Conservation (phyloP, 2,113 vertebrate genomes). For the Anhinga anhinga region DNA sequence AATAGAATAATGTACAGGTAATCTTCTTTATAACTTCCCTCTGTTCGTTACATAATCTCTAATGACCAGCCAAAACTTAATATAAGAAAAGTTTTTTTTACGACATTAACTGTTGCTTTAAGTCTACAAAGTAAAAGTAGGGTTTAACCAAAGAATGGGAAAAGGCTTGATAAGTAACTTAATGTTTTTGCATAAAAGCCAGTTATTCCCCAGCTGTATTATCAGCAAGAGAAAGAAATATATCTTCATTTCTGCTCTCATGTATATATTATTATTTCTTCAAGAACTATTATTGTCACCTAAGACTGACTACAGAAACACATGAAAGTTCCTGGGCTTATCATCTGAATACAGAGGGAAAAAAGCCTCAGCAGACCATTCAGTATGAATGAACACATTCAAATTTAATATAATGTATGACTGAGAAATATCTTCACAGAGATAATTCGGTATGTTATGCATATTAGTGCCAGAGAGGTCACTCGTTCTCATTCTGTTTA, state of each 20-base stretch:
- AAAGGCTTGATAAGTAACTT: background rate
- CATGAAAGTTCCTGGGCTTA: background rate
- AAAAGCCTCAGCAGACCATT: background rate
- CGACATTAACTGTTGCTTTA: background rate
- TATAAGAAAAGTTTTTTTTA: background rate
- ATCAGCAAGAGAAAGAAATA: background rate
- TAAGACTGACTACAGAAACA: background rate
- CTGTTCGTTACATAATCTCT: background rate
- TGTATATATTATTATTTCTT: background rate
- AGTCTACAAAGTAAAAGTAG: background rate
- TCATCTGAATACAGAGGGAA: background rate
- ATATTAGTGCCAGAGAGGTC: background rate
- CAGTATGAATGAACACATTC: background rate
- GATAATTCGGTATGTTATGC: background rate
- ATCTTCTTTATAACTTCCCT: background rate
- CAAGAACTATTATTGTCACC: background rate
- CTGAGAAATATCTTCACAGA: slow-evolving; percentile 10
- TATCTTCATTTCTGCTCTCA: background rate
- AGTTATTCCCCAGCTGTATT: background rate
- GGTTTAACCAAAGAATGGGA: background rate
- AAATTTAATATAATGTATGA: background rate
- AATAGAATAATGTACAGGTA: background rate
- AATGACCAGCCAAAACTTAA: background rate
- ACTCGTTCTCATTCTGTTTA: background rate
- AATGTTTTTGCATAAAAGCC: background rate